phyloP scores from a whole-genome alignment of 2,888 invertebrate genomes.

The Heteropelma amictum region DNA sequence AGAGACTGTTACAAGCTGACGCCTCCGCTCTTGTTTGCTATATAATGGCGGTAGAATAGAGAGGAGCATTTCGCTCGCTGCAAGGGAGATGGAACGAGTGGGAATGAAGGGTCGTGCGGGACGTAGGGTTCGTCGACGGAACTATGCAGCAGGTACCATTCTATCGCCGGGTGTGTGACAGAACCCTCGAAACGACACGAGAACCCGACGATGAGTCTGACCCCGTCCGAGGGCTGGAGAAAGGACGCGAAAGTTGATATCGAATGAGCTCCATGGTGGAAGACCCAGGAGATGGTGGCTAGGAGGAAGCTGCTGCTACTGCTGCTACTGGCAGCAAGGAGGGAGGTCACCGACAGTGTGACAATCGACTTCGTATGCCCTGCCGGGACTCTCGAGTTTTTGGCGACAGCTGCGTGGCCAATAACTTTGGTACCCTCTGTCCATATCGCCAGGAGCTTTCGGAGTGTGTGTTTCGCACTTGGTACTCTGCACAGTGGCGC shows the following conservation, averaged over 20 bases:
- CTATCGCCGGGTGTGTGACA: conserved; percentile 52
- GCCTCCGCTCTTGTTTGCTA: conserved; percentile 65
- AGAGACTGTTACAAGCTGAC: conserved; percentile 78
- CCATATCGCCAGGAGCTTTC: conserved; percentile 30
- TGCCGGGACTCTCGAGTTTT: conserved; percentile 56
- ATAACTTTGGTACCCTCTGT: conserved; percentile 70
- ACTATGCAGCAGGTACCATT: conserved; percentile 65
- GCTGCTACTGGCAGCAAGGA: conserved; percentile 39
- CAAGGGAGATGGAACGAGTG: conserved; percentile 51
- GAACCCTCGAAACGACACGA: conserved; percentile 64
- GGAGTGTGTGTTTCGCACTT: conserved; percentile 28
- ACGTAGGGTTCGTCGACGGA: conserved; percentile 58
- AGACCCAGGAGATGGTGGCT: conserved; percentile 39
- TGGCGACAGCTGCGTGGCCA: conserved; percentile 76
- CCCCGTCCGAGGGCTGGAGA: conserved; percentile 63
- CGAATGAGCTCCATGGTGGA: conserved; percentile 65
- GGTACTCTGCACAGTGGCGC: neutral
- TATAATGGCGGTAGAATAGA: conserved; percentile 59
- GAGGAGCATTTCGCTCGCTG: conserved; percentile 13
- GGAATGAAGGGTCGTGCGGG: conserved; percentile 61
- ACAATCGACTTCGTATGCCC: conserved; percentile 72
- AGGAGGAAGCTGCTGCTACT: conserved; percentile 47
- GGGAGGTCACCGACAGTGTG: conserved; percentile 73
- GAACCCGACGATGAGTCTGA: conserved; percentile 74
- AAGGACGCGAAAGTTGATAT: conserved; percentile 1